phyloP scores from a whole-genome alignment of 2,888 invertebrate genomes.

The Syrista parreyssii region DNA sequence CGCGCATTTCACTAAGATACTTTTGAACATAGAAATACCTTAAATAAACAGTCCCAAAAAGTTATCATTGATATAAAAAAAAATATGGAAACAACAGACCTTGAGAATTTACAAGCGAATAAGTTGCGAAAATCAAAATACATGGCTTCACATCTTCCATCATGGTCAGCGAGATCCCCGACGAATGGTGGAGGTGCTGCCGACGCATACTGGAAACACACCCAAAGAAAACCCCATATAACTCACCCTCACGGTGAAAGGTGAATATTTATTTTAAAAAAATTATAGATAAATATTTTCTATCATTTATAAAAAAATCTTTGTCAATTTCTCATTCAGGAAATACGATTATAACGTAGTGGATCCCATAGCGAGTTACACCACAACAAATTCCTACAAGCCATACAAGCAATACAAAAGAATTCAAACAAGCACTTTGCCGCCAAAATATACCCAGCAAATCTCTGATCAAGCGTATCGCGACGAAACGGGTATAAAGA shows the following conservation, averaged over 20 bases:
- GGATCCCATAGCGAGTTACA: conserved; percentile 34
- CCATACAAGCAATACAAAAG: conserved; percentile 30
- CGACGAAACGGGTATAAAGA: neutral
- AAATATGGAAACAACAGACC: neutral
- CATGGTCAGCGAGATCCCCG: conserved; percentile 31
- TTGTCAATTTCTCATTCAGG: conserved; percentile 12
- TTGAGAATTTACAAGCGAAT: neutral
- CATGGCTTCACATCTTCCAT: conserved; percentile 26
- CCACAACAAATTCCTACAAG: conserved; percentile 33
- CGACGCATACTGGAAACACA: conserved; percentile 37
- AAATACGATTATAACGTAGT: conserved; percentile 30
- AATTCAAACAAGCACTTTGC: conserved; percentile 19
- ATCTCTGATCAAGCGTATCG: conserved; percentile 11
- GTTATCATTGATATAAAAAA: neutral
- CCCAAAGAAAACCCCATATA: conserved; percentile 28
- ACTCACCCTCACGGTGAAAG: conserved; percentile 28
- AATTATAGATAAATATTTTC: neutral
- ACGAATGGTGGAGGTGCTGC: conserved; percentile 21
- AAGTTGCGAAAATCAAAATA: conserved; percentile 32
- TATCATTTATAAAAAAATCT: neutral
- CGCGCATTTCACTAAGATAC: neutral
- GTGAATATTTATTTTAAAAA: conserved; percentile 25
- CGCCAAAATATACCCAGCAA: conserved; percentile 29
- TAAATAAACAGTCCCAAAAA: neutral
- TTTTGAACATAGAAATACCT: neutral